Base-by-base conservation (phyloP, 2,888 invertebrate genomes). In the Minunthozetes semirufus region DNA sequence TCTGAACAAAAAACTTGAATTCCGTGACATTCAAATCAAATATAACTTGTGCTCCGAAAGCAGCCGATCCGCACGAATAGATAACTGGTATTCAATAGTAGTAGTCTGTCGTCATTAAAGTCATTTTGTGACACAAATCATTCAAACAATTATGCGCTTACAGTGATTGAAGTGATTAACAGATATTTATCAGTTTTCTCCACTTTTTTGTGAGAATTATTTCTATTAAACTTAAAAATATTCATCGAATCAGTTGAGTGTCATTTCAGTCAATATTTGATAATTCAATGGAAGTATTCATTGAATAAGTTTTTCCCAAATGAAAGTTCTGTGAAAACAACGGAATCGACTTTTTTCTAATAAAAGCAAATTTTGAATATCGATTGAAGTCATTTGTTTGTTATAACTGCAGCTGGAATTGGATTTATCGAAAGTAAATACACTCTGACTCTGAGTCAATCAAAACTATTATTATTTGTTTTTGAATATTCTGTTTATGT, bases 11-110 rank as follows among this genome's bases (percentile, higher is more conserved):
- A 56, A 56, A 56, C 56, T 56, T 56, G 56, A 56, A 25, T 56
- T 56, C 25, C 25, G 22, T 56, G 56, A 22, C 56, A 56, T 56
- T 56, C 56, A 56, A 56, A 22, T 1, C 22, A 56, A 22, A 56
- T 11, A 56, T 56, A 22, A 56, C 22, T 1, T 13, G 56, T 56
- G 56, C 22, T 56, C 56, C 22, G 25, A 56, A 56, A 56, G 56
- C 25, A 63, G 19, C 13, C 42, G 68, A 38, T 68, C 42, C 19
- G 68, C 68, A 68, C 42, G 68, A 68, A 68, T 68, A 68, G 63
- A 17, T 63, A 17, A 17, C n/a, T 63, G 63, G 63, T 22, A 63
- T 63, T 63, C 38, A 38, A 38, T 63, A 63, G 11, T 56, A 25
- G n/a, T n/a, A 25, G 19, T 25, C 25, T 63, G 63, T 63, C 63